These are phyloP conservation scores for Oreonectes daqikongensis DNA, from an alignment of 2,797 vertebrate species.

Conservation along the genomic window DNA sequence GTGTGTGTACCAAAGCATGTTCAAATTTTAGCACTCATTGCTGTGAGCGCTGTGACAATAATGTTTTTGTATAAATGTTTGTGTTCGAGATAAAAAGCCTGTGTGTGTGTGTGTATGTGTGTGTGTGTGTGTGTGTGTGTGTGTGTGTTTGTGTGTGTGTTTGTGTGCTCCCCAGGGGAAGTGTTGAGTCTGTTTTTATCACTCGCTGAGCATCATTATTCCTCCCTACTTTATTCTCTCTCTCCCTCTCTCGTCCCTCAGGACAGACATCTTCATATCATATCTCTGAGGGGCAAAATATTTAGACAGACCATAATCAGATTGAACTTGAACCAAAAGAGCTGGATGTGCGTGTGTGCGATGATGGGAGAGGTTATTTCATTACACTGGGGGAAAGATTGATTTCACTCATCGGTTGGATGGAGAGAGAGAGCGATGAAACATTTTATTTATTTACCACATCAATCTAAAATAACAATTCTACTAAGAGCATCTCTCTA, in stretches of 20 bases:
- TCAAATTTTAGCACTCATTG: slow-evolving; percentile 26
- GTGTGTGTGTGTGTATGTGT: slow-evolving; percentile 45
- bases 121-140: slow-evolving; percentile 43
- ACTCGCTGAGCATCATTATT: slow-evolving; percentile 53
- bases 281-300: slow-evolving; percentile 48
- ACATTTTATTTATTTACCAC: slow-evolving; percentile 60
- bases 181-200: slow-evolving; percentile 47
- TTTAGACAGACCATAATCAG: slow-evolving; percentile 54
- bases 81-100: slow-evolving; percentile 25
- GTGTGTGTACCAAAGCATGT: not conserved
- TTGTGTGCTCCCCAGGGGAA: slow-evolving; percentile 29
- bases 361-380: slow-evolving; percentile 57
- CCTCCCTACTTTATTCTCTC: slow-evolving; percentile 48
- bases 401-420: slow-evolving; percentile 58
- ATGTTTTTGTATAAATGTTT: slow-evolving; percentile 26
- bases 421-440: slow-evolving; percentile 50
- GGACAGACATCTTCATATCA: slow-evolving; percentile 50
- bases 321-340: slow-evolving; percentile 47
- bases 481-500: slow-evolving; percentile 57
- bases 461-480: slow-evolving; percentile 64
- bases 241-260: slow-evolving; percentile 46
- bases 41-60: slow-evolving; percentile 24
- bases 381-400: slow-evolving; percentile 58
- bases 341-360: slow-evolving; percentile 16
- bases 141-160: slow-evolving; percentile 43